Conservation (phyloP, 2,888 invertebrate genomes). For the Psylliodes chrysocephalus region DNA sequence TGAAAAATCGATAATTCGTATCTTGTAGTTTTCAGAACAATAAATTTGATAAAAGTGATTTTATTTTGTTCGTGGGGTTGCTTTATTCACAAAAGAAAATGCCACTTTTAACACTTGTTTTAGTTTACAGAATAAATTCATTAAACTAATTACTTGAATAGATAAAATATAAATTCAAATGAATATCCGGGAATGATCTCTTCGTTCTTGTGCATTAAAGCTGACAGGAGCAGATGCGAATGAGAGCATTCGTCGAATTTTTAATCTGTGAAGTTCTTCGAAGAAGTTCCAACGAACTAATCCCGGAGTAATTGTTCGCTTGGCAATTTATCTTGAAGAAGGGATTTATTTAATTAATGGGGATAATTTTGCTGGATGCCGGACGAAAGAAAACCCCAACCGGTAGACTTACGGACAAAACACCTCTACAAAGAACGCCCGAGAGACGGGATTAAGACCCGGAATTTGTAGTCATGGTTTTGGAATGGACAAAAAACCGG, state of each 20-base stretch:
- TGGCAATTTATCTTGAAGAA: conserved; percentile 31
- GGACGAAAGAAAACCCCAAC: background rate
- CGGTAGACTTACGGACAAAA: conserved; percentile 11
- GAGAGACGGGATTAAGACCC: background rate
- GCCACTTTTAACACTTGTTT: too few relatives aligned
- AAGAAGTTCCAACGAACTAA: conserved; percentile 21
- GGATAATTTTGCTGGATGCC: conserved; percentile 19
- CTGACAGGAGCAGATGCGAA: conserved; percentile 22
- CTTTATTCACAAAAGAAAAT: too few relatives aligned
- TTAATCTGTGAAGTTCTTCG: conserved; percentile 25
- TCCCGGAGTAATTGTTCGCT: conserved; percentile 26
- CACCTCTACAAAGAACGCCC: conserved; percentile 4
- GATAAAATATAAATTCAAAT: too few relatives aligned
- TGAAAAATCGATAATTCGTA: too few relatives aligned
- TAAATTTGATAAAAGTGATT: too few relatives aligned
- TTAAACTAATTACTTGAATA: too few relatives aligned
- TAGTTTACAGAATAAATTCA: too few relatives aligned
- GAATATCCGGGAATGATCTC: too few relatives aligned
- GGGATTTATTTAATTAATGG: conserved; percentile 37
- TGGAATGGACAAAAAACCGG: background rate
- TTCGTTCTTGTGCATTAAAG: background rate
- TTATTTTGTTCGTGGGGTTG: too few relatives aligned
- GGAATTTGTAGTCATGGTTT: conserved; percentile 13
- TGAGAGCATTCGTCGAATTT: conserved; percentile 23
- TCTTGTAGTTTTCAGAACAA: too few relatives aligned